Conservation (phyloP, 2,888 invertebrate genomes). For the Pyrochroa serraticornis region DNA sequence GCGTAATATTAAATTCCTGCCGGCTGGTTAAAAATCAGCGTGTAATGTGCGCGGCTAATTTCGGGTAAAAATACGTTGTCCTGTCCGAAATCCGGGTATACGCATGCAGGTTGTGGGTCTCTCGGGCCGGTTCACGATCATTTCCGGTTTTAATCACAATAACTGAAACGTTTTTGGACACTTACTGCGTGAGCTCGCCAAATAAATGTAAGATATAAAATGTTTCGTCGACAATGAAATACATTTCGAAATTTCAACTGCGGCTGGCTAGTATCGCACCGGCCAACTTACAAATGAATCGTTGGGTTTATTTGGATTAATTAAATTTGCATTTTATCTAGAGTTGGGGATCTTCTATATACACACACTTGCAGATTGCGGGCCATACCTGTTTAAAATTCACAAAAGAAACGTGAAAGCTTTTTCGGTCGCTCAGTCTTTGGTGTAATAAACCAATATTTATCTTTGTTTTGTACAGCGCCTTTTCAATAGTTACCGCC, state of each 20-base stretch:
- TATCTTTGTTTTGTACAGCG: conserved; percentile 24
- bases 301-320: conserved; percentile 39
- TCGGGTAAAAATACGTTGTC: conserved; percentile 15
- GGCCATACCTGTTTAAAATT: conserved; percentile 26
- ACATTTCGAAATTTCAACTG: conserved; percentile 25
- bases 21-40: conserved; percentile 14
- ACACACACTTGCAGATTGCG: conserved; percentile 22
- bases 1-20: conserved; percentile 17
- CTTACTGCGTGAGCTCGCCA: conserved; percentile 17
- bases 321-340: conserved; percentile 46
- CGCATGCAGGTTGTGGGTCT: conserved; percentile 9
- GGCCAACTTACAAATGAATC: conserved; percentile 37
- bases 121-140: conserved; percentile 15
- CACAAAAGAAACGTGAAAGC: conserved; percentile 27
- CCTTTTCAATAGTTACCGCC: conserved; percentile 23
- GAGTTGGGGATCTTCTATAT: conserved; percentile 33
- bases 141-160: conserved; percentile 32
- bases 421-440: conserved; percentile 24
- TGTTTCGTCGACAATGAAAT: conserved; percentile 27
- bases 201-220: conserved; percentile 32
- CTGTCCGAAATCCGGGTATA: conserved; percentile 9
- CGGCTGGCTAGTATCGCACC: conserved; percentile 15
- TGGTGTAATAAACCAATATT: conserved; percentile 24
- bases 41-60: conserved; percentile 14
- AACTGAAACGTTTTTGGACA: conserved; percentile 25